Base-by-base conservation (phyloP, 2,888 invertebrate species). In the Enchytraeus crypticus region DNA sequence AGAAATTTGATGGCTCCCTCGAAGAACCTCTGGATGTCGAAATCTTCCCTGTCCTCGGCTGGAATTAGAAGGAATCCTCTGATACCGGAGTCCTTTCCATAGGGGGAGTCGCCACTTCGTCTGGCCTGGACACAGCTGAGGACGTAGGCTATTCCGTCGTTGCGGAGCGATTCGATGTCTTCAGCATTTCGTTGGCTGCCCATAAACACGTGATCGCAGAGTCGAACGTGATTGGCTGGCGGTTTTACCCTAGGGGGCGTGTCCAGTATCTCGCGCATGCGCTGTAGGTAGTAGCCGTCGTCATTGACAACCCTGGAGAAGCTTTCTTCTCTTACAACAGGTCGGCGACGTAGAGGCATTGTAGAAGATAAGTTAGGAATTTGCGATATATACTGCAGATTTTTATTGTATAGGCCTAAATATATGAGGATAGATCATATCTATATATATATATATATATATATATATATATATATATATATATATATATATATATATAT, bases 181-280 rank as follows among this genome's bases (percentile, higher is more conserved):
- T 69, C 67, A 18, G 69, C 69, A 43, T 69, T 68, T n/a, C 57
- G 57, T 51, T 63, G 68, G 53, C 59, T 68, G 54, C 69, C 69
- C 32, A 69, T 69, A 61, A 59, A 69, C 29, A 69, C 38, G 60
- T 65, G 60, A 2, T 58, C 58, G 18, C 43, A 30, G 30, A 69
- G 54, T 21, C 51, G 59, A 1, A 59, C 56, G 11, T 62, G 62
- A 4, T 49, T 34, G 38, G 38, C 49, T 1, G 69, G 68, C 5
- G 66, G 67, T 3, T 63, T 59, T 34, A 51, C 61, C 29, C 59
- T 62, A n/a, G 69, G 65, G 18, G 53, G 59, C 26, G 54, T 59
- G 32, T 65, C 60, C 27, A 69, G 49, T 32, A 69, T 66, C 46
- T 68, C 64, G 43, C 62, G 57, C 62, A 69, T 63, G 51, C 62